Evolutionary conservation across 2,797 vertebrate genomes (phyloP), one percentile per base, ranked within the genome.

Genomic region (Pteropus rufus): DNA sequence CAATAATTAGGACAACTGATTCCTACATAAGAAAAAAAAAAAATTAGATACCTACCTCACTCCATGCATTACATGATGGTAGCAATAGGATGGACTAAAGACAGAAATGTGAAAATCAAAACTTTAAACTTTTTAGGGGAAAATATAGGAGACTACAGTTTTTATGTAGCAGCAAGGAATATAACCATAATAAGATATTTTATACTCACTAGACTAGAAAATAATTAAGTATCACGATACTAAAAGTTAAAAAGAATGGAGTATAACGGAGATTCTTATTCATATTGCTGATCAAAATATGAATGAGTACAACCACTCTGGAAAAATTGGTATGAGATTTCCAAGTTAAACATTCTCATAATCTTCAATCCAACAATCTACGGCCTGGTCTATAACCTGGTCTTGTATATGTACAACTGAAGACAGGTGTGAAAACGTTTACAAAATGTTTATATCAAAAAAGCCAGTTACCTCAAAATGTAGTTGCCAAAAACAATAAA

Each of bases 271-370:
- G n/a, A 91, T 76, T 86, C 26, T 81, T 34, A 89, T 67, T 94
- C 34, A 76, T 1, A 94, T 0, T 76, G 39, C 19, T 94, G 56
- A 41, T 69, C 58, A 93, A 83, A 90, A 83, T 19, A 65, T 46
- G 77, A 64, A 83, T 62, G 65, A 72, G 14, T 46, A 54, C 21
- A 93, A 90, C 31, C 14, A 91, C 46, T 83, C 41, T 69, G 23
- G 24, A n/a, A 90, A 94, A 73, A 75, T 0, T 46, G 26, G n/a
- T 60, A 75, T 95, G 46, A 75, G n/a, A 69, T 80, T 67, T 72
- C 65, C 58, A 88, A 77, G 72, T 87, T 90, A 80, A 79, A 91
- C 58, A 54, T 73, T 93, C 58, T 87, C 58, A 94, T 79, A 70
- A 29, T 54, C 31, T 86, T 65, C 31, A 85, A 21, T 15, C 36